Conservation (phyloP, 2,888 invertebrate species). For the Arctia plantaginis region DNA sequence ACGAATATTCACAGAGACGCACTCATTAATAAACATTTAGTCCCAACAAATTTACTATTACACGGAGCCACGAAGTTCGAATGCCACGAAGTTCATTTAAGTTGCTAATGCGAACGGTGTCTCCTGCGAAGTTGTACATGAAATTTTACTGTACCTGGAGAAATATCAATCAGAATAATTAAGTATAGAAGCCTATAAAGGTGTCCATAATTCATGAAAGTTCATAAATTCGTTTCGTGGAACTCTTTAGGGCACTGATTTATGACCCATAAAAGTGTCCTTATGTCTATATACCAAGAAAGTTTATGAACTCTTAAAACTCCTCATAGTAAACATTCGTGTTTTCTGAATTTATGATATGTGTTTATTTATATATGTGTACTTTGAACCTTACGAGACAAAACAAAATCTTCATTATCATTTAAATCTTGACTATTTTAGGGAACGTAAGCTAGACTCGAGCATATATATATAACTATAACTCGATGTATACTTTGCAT, state of each 20-base stretch:
- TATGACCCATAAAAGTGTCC: not conserved
- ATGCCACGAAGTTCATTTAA: constrained; percentile 35
- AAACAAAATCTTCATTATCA: no score
- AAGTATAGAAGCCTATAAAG: not conserved
- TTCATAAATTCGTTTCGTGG: not conserved
- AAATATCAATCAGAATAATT: constrained; percentile 2
- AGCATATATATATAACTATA: no score
- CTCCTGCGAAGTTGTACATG: not conserved
- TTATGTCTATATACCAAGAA: not conserved
- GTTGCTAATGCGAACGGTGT: constrained; percentile 27
- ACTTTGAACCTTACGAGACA: no score
- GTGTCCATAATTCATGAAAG: not conserved
- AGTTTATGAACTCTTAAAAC: not conserved
- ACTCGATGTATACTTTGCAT: no score
- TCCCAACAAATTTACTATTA: constrained; percentile 56
- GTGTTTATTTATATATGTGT: not conserved
- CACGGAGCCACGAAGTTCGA: constrained; percentile 44
- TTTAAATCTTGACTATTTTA: no score
- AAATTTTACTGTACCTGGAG: not conserved
- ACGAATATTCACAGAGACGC: constrained; percentile 45
- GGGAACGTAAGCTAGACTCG: no score
- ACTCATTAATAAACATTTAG: constrained; percentile 64
- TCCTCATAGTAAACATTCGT: not conserved
- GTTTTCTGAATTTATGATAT: not conserved
- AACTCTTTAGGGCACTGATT: not conserved